Conservation (phyloP, 2,888 invertebrate genomes). For the Mesochorus sp. region DNA sequence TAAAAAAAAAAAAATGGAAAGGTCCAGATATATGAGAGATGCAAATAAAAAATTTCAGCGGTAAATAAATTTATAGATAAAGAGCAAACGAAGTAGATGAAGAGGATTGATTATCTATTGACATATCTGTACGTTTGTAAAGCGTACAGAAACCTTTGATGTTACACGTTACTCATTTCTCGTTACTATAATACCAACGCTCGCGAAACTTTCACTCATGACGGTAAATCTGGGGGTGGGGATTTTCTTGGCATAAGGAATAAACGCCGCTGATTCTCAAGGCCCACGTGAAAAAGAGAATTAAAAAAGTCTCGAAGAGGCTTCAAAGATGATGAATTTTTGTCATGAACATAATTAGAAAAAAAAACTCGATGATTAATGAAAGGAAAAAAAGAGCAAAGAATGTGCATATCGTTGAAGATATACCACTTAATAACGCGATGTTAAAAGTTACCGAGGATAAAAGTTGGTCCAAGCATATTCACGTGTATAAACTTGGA, state of each 20-base stretch:
- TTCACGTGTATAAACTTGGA: not conserved
- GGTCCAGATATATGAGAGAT: no score
- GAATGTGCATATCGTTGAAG: constrained; percentile 19
- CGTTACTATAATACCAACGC: constrained; percentile 28
- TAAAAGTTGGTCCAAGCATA: constrained; percentile 16
- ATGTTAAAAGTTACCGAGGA: constrained; percentile 13
- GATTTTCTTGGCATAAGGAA: not conserved
- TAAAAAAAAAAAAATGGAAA: no score
- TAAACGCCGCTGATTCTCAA: not conserved
- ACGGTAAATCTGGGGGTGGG: constrained; percentile 19
- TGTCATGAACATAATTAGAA: constrained; percentile 11
- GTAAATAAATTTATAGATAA: no score
- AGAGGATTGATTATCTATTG: no score
- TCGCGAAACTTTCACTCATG: constrained; percentile 65
- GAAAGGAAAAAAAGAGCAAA: constrained; percentile 12
- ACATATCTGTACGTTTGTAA: no score
- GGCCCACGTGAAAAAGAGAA: constrained; percentile 15
- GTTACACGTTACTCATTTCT: no score
- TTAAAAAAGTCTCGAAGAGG: no score
- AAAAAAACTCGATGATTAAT: not conserved
- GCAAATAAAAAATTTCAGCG: no score
- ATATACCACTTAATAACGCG: constrained; percentile 35
- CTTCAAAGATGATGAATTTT: constrained; percentile 49
- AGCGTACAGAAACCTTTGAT: no score
- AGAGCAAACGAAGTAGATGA: no score